These are phyloP conservation scores for Cosmia trapezina DNA, from an alignment of 2,888 invertebrate species.

Conservation along the genomic window DNA sequence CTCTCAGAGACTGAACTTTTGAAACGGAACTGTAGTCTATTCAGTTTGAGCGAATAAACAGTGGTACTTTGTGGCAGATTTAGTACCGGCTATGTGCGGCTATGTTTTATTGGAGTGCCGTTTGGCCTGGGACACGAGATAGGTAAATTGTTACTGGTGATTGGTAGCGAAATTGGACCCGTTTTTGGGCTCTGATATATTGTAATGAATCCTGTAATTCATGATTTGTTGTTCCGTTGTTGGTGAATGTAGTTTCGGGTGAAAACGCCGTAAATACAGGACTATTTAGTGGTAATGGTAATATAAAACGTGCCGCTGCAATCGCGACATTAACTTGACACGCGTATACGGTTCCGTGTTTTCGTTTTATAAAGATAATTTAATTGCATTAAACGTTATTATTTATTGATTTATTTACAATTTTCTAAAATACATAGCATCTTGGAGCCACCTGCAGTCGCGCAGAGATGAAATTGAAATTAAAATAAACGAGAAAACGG, in stretches of 20 bases:
- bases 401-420: no score
- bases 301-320: no score
- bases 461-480: no score
- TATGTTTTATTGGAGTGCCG: constrained; percentile 56
- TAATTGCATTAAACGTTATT: no score
- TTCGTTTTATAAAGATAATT: no score
- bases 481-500: no score
- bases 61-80: constrained; percentile 63
- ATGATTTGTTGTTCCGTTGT: constrained; percentile 53
- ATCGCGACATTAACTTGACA: no score
- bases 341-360: no score
- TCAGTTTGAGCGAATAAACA: constrained; percentile 63
- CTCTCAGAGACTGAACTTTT: constrained; percentile 68
- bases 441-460: no score
- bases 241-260: constrained; percentile 16
- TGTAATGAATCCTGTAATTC: constrained; percentile 56
- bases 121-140: constrained; percentile 51
- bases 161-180: constrained; percentile 55
- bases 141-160: constrained; percentile 65
- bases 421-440: no score
- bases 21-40: constrained; percentile 70
- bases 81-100: constrained; percentile 54
- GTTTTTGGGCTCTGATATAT: constrained; percentile 60
- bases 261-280: constrained; percentile 7
- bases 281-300: constrained; percentile 10